A percentile compares a stretch with the other conserved stretches of the same genome.
phyloP scores from a whole-genome alignment of 2,888 invertebrate genomes.

The Cosmia pyralina region DNA sequence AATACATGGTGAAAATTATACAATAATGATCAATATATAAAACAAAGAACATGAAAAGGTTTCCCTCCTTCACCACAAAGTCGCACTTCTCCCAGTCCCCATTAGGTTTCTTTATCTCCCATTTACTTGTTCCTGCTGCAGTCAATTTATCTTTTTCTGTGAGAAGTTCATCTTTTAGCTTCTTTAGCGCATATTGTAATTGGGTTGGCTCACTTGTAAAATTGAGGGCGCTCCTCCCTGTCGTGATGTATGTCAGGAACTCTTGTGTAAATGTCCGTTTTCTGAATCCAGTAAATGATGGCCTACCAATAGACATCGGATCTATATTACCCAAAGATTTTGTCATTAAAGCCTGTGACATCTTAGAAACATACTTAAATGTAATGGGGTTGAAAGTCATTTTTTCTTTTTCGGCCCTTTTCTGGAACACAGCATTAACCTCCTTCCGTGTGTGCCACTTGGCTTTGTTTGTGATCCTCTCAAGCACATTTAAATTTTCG shows the following conservation, averaged over 20 bases:
- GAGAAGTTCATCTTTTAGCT: no score
- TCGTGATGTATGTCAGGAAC: conserved; percentile 14
- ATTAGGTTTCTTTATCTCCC: no score
- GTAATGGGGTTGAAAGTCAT: conserved; percentile 1
- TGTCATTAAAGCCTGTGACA: neutral
- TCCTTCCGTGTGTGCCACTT: conserved; percentile 5
- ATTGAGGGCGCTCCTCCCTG: neutral
- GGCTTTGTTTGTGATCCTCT: conserved; percentile 19
- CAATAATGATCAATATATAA: no score
- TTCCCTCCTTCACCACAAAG: no score
- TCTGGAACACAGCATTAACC: neutral
- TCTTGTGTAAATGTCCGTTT: conserved; percentile 25
- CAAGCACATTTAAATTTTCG: conserved; percentile 23
- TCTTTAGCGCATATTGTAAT: no score
- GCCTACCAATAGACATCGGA: conserved; percentile 46
- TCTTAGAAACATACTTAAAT: conserved; percentile 7
- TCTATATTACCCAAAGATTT: conserved; percentile 58
- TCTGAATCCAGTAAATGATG: conserved; percentile 34
- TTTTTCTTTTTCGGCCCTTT: conserved; percentile 1
- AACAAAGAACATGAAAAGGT: no score
- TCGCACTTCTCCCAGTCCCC: no score
- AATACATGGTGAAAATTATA: no score
- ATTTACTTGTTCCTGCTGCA: no score
- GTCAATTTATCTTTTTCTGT: no score
- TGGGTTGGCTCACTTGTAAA: neutral